Percentiles rank a stretch among this genome's conserved stretches.
phyloP scores from a whole-genome alignment of 2,888 invertebrate genomes.

The Periphyllus acericola region DNA sequence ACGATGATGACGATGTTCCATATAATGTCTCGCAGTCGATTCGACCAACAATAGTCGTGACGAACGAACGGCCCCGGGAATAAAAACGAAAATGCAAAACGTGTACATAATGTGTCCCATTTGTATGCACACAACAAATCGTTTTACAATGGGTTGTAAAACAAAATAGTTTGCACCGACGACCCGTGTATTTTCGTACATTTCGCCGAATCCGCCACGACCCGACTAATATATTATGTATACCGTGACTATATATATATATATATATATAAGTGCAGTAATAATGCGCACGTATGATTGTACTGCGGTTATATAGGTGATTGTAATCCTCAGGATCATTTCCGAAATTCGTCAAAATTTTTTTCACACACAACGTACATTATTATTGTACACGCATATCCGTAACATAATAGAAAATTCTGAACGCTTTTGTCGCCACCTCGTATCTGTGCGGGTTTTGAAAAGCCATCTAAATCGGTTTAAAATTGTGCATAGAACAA shows the following conservation, averaged over 20 bases:
- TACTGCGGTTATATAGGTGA: background rate
- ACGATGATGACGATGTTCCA: too few relatives aligned
- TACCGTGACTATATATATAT: background rate
- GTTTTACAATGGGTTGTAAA: conserved; percentile 52
- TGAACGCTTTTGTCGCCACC: background rate
- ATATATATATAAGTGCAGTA: background rate
- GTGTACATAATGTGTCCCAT: background rate
- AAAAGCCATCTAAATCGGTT: background rate
- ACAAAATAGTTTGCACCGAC: conserved; percentile 41
- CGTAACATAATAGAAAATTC: conserved; percentile 31
- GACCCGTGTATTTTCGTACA: conserved; percentile 33
- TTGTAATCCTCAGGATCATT: background rate
- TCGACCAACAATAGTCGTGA: background rate
- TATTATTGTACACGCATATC: too few relatives aligned
- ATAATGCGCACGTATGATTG: background rate
- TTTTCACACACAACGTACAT: background rate
- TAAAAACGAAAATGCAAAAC: conserved; percentile 14
- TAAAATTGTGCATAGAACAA: conserved; percentile 1
- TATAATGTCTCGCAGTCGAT: background rate
- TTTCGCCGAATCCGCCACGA: conserved; percentile 29
- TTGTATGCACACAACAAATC: background rate
- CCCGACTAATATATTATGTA: background rate
- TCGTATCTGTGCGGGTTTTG: conserved; percentile 5
- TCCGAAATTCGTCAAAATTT: conserved; percentile 17
- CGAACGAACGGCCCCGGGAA: background rate